Evolutionary conservation across 64 coral and sea anemone species (phyloP).

Genomic region (Acropora yongei): DNA sequence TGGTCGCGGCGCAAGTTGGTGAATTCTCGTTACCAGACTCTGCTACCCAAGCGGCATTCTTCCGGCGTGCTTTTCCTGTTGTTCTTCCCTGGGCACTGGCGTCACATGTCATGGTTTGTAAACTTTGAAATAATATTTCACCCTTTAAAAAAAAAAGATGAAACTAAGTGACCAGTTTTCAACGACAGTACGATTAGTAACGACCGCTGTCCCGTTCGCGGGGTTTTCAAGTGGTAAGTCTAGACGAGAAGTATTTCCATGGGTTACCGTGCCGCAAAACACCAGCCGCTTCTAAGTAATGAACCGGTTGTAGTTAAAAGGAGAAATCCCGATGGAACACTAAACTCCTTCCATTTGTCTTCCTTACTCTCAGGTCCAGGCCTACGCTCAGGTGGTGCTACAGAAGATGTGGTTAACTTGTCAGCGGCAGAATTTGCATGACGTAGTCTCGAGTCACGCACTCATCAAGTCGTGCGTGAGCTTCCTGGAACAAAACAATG

Average conservation of each 20-base stretch:
- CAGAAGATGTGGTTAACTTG: slow-evolving; percentile 90
- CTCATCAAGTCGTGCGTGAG: slow-evolving; percentile 63
- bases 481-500: slow-evolving; percentile 66
- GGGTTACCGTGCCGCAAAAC: too few species aligned
- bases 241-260: too few species aligned
- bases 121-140: neutral
- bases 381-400: slow-evolving; percentile 62
- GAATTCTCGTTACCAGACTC: slow-evolving; percentile 40
- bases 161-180: too few species aligned
- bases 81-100: slow-evolving; percentile 51
- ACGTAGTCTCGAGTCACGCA: slow-evolving; percentile 23
- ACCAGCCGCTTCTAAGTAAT: too few species aligned
- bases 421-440: slow-evolving; percentile 2
- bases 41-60: slow-evolving; percentile 30
- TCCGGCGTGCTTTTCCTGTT: slow-evolving; percentile 45
- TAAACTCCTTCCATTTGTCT: neutral
- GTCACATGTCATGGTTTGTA: slow-evolving; percentile 8
- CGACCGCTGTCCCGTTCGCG: too few species aligned
- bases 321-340: too few species aligned
- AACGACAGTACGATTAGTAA: too few species aligned
- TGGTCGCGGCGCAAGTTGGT: slow-evolving; percentile 60
- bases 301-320: too few species aligned
- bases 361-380: slow-evolving; percentile 16
- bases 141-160: neutral
- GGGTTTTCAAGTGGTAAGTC: too few species aligned